A percentile compares a stretch with the other conserved stretches of the same genome.
Conservation (phyloP, 1,140 invertebrate genomes). For the Zophobas atratus region DNA sequence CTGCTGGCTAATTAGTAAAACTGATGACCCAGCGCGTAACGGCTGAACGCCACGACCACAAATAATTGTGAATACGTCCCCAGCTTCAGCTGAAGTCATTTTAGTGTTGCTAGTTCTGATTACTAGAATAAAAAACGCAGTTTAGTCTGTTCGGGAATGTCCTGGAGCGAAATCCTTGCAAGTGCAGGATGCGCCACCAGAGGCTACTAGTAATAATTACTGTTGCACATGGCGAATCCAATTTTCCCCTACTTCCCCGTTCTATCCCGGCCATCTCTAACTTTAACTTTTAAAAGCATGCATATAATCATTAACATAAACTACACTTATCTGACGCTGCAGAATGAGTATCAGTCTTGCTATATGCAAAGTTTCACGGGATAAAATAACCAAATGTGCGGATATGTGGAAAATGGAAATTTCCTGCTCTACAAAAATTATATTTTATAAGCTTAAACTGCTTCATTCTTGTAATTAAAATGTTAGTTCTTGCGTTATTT, state of each 20-base stretch:
- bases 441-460: constrained; percentile 12
- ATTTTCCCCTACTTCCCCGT: constrained; percentile 60
- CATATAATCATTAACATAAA: constrained; percentile 67
- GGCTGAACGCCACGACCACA: constrained; percentile 36
- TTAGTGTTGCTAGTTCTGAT: constrained; percentile 54
- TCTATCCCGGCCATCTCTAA: constrained; percentile 49
- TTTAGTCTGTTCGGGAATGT: constrained; percentile 50
- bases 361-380: constrained; percentile 55
- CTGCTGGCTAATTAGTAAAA: constrained; percentile 22
- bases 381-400: constrained; percentile 42
- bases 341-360: constrained; percentile 62
- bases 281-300: constrained; percentile 65
- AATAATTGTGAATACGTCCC: constrained; percentile 48
- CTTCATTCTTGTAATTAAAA: constrained; percentile 19
- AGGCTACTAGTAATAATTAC: constrained; percentile 66
- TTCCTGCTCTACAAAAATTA: constrained; percentile 32
- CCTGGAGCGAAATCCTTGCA: constrained; percentile 58
- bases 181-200: constrained; percentile 62
- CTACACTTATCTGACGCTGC: constrained; percentile 62
- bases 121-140: constrained; percentile 53
- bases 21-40: constrained; percentile 7
- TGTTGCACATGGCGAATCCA: constrained; percentile 63
- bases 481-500: neutral
- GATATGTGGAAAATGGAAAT: constrained; percentile 38
- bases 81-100: constrained; percentile 45